These are phyloP conservation scores for Melolontha melolontha DNA, from an alignment of 2,888 invertebrate species.

Conservation along the genomic window DNA sequence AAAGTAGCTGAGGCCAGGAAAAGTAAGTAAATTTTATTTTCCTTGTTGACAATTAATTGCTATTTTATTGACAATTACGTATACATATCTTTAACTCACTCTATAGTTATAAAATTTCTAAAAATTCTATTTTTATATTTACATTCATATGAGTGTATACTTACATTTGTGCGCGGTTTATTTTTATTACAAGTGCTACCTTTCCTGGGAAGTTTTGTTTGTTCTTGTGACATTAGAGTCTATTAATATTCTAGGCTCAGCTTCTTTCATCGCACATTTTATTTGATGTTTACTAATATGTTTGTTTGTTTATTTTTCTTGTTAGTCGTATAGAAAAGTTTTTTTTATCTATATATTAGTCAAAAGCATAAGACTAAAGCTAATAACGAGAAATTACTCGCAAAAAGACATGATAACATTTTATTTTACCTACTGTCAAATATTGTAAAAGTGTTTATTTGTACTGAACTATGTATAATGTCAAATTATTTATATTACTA, in stretches of 20 bases:
- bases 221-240: background rate
- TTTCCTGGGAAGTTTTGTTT: background rate
- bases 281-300: too few relatives aligned
- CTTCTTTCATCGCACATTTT: too few relatives aligned
- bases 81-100: background rate
- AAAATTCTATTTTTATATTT: constrained; percentile 19
- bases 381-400: too few relatives aligned
- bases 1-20: constrained; percentile 65
- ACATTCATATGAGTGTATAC: background rate
- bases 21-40: constrained; percentile 59
- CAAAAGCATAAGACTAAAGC: too few relatives aligned
- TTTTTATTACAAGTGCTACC: constrained; percentile 25
- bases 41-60: background rate
- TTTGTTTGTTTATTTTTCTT: too few relatives aligned
- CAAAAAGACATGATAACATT: too few relatives aligned
- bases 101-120: constrained; percentile 8
- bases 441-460: too few relatives aligned
- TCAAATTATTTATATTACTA: too few relatives aligned
- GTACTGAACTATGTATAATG: too few relatives aligned
- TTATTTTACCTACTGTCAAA: too few relatives aligned
- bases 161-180: constrained; percentile 14
- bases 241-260: background rate
- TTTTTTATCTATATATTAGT: too few relatives aligned
- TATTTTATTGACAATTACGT: background rate
- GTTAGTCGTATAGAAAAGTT: too few relatives aligned